Evolutionary conservation across 2,113 vertebrate genomes (phyloP), one percentile per base, ranked within the genome.

Genomic region (Stomatorhinus ivindoensis): DNA sequence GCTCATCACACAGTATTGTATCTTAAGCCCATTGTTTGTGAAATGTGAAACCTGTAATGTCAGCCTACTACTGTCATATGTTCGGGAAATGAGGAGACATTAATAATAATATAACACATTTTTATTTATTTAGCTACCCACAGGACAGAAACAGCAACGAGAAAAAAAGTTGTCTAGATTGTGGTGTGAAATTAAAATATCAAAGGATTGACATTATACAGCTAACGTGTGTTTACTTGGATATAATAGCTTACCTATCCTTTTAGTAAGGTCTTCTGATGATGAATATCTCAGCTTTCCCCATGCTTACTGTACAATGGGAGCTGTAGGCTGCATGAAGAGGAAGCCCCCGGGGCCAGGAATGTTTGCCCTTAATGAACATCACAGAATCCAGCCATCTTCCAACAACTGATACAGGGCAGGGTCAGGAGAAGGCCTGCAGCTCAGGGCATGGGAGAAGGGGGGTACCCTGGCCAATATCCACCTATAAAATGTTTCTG

Each of bases 221-320:
- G 55, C 7, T 61, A 61, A n/a, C 21, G 0, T 2, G 7, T 24
- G 7, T 9, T 58, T n/a, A 58, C 24, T 0, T 58, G 55, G 21
- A n/a, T 9, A 58, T 24, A 58, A 58, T 58, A n/a, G 2, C 96
- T 97, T 95, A 99, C 98, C 98, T n/a, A 61, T 61, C 24, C 8
- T 61, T 61, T 61, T n/a, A 61, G 2, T 61, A 61, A 61, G 0
- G 0, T 8, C 24, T 61, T 61, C 55, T n/a, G 55, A 61, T 61
- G 7, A 61, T 61, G 7, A 61, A 9, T 61, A 55, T 55, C 53
- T 55, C 21, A n/a, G 55, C 21, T 2, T 61, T 61, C 55, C n/a
- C 24, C 55, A 3, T 61, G 55, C 55, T n/a, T 61, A 61, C 55
- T 61, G 55, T 61, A 61, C 24, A 61, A 61, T 61, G 7, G 55